phyloP scores from a whole-genome alignment of 1,140 invertebrate genomes.

The Euwallacea fornicatus region DNA sequence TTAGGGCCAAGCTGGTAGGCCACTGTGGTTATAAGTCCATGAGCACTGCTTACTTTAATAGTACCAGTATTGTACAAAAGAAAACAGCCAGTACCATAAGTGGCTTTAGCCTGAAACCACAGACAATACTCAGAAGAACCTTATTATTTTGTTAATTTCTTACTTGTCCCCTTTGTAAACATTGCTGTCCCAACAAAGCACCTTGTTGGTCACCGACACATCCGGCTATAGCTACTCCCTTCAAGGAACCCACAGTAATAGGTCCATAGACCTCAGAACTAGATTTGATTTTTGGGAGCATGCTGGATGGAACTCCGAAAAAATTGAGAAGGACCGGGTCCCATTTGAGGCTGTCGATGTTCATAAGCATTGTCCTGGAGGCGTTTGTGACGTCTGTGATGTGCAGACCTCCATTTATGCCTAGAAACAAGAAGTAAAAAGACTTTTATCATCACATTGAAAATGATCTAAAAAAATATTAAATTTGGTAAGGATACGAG shows the following conservation, averaged over 20 bases:
- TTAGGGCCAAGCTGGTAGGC: slow-evolving; percentile 88
- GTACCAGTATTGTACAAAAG: slow-evolving; percentile 92
- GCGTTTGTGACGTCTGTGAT: slow-evolving; percentile 98
- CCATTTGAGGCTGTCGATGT: slow-evolving; percentile 90
- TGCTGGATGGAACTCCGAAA: slow-evolving; percentile 78
- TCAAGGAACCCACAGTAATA: slow-evolving; percentile 66
- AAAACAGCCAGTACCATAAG: slow-evolving; percentile 96
- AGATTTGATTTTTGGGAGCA: slow-evolving; percentile 87
- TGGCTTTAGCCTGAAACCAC: slow-evolving; percentile 77
- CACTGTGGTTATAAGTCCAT: slow-evolving; percentile 93
- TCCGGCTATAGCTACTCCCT: slow-evolving; percentile 86
- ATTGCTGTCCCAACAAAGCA: slow-evolving; percentile 92
- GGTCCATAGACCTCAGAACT: slow-evolving; percentile 86
- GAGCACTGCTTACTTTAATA: slow-evolving; percentile 62
- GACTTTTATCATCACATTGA: no score
- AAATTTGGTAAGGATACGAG: background rate
- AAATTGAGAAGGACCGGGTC: slow-evolving; percentile 84
- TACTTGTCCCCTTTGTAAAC: slow-evolving; percentile 78
- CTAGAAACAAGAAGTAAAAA: slow-evolving; percentile 44
- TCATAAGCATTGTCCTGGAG: slow-evolving; percentile 96
- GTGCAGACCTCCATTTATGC: slow-evolving; percentile 71
- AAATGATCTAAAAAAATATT: background rate
- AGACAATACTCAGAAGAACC: no score
- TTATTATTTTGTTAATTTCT: slow-evolving; percentile 6
- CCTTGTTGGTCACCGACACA: slow-evolving; percentile 93